Conservation (phyloP, 2,113 vertebrate genomes). For the Bettongia penicillata region DNA sequence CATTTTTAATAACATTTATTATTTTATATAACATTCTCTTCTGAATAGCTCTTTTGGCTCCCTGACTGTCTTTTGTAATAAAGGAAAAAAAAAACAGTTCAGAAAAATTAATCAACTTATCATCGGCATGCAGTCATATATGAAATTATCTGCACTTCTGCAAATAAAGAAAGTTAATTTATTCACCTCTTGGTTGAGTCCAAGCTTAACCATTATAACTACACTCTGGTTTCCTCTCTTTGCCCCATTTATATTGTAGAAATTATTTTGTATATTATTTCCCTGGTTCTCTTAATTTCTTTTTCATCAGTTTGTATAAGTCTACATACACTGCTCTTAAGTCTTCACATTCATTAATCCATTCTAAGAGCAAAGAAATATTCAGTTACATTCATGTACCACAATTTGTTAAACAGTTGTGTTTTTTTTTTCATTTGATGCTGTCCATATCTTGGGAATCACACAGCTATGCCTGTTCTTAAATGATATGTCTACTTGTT, state of each 20-base stretch:
- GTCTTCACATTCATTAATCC: not conserved
- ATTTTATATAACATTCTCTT: not conserved
- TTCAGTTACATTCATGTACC: not conserved
- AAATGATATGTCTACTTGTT: not conserved
- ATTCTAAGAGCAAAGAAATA: not conserved
- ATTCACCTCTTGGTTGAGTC: not conserved
- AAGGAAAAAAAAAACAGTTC: not conserved
- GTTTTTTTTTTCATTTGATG: not conserved
- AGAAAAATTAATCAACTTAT: not conserved
- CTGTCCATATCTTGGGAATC: too few relatives aligned
- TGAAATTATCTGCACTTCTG: too few relatives aligned
- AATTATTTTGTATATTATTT: not conserved
- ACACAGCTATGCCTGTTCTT: not conserved
- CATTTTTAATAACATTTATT: not conserved
- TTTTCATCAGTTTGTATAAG: not conserved
- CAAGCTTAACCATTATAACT: not conserved
- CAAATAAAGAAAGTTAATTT: not conserved
- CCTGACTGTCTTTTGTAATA: not conserved
- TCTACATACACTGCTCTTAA: not conserved
- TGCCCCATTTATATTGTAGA: not conserved
- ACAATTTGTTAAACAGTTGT: not conserved
- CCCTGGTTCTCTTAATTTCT: not conserved
- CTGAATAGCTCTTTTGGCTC: not conserved
- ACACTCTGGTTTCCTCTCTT: not conserved
- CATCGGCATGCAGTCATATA: too few relatives aligned